Evolutionary conservation across 1,140 invertebrate species (phyloP), one percentile per base, ranked within the genome.

Genomic region (Calephelis nemesis): DNA sequence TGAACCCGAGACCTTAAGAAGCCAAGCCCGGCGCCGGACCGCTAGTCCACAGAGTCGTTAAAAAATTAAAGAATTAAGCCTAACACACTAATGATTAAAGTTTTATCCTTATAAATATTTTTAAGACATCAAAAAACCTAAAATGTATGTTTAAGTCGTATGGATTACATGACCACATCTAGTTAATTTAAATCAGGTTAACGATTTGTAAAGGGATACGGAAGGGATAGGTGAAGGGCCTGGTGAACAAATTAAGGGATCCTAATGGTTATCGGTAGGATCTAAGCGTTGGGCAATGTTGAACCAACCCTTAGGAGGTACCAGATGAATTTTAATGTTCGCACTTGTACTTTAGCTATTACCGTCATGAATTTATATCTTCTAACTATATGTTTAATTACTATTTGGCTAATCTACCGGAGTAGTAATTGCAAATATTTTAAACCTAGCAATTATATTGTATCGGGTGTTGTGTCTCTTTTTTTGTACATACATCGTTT

Each of bases 151-250:
- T 19, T 19, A 19, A 19, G 58, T 3, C 58, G 12, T 40, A 40
- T 47, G 10, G 48, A 6, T 12, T 39, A 49, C 15, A 30, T 63
- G 65, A 45, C 45, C 77, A 47, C 67, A 77, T 87, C 80, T 63
- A 85, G 77, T 63, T 8, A 7, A 60, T 13, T 68, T 81, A 80
- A 73, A 52, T 75, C 71, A 64, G 11, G 69, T 78, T 84, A 85
- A 88, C 85, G 80, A 86, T 89, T 84, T 86, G 85, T 83, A 88
- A 89, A 88, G 85, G 85, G 84, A 84, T 87, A 78, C 85, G 84
- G 83, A 90, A 84, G 84, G 87, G 85, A 90, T 88, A 88, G 85
- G 85, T 88, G 74, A 85, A 84, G 87, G 85, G 82, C 77, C 73
- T 73, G 71, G 72, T 63, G 79, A 81, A 87, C 86, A 85, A 88